These are phyloP conservation scores for Gambusia holbrooki DNA, from an alignment of 2,113 vertebrate species.

Conservation along the genomic window DNA sequence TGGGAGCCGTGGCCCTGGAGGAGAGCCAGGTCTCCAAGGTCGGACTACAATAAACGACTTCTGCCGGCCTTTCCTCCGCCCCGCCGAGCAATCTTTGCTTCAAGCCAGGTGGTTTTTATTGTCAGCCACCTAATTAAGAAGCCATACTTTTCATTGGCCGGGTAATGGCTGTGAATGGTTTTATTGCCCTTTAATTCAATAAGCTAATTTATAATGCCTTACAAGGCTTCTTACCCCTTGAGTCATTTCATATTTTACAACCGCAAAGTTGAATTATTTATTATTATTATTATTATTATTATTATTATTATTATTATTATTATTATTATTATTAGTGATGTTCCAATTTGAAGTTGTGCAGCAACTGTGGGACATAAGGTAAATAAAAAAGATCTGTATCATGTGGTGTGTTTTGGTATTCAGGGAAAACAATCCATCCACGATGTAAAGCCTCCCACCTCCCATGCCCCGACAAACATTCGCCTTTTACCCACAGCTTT, in stretches of 20 bases:
- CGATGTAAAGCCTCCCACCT: too few relatives aligned
- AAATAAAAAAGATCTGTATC: too few relatives aligned
- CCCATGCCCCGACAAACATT: too few relatives aligned
- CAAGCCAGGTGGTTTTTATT: conserved; percentile 68
- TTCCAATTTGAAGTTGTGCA: too few relatives aligned
- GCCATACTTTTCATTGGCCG: conserved; percentile 63
- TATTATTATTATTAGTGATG: too few relatives aligned
- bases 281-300: too few relatives aligned
- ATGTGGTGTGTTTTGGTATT: too few relatives aligned
- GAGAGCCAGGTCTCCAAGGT: conserved; percentile 48
- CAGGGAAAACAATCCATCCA: too few relatives aligned
- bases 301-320: too few relatives aligned
- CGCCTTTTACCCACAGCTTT: too few relatives aligned
- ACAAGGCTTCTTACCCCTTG: background rate
- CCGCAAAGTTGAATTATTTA: background rate
- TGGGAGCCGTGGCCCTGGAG: conserved; percentile 45
- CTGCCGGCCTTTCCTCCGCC: conserved; percentile 16
- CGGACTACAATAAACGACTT: conserved; percentile 49
- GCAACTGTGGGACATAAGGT: too few relatives aligned
- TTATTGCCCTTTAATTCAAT: conserved; percentile 76
- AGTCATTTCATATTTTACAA: background rate
- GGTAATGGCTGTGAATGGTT: conserved; percentile 72
- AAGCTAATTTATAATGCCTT: conserved; percentile 71
- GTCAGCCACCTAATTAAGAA: conserved; percentile 67
- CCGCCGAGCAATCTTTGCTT: conserved; percentile 34